These are phyloP conservation scores for Littorina saxatilis DNA, from an alignment of 1,140 invertebrate species.

Conservation along the genomic window DNA sequence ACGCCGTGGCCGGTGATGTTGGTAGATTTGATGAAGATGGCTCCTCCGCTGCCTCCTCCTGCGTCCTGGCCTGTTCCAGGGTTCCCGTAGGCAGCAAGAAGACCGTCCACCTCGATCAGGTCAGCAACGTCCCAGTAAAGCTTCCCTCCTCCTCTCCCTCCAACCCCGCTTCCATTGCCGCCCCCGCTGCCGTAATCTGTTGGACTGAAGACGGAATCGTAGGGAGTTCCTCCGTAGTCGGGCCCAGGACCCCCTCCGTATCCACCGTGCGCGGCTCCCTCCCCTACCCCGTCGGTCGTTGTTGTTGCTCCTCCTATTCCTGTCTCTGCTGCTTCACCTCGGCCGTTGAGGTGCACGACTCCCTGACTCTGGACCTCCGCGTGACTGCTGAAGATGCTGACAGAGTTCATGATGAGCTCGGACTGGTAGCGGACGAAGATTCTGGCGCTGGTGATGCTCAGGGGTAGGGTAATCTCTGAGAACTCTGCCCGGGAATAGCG, in stretches of 20 bases:
- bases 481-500: constrained; percentile 59
- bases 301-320: constrained; percentile 54
- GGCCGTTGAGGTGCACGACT: constrained; percentile 58
- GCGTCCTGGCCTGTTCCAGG: constrained; percentile 51
- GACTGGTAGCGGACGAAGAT: constrained; percentile 63
- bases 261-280: constrained; percentile 64
- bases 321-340: constrained; percentile 48
- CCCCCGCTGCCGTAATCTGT: constrained; percentile 60
- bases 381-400: constrained; percentile 56
- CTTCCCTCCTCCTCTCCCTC: constrained; percentile 61
- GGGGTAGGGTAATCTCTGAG: constrained; percentile 49
- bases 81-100: constrained; percentile 54
- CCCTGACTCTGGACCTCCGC: constrained; percentile 62
- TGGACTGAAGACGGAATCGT: constrained; percentile 61
- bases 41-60: constrained; percentile 65
- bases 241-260: constrained; percentile 62
- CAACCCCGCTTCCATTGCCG: constrained; percentile 57
- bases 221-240: constrained; percentile 62
- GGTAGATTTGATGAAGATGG: constrained; percentile 57
- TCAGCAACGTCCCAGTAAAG: constrained; percentile 60
- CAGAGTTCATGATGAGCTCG: constrained; percentile 60
- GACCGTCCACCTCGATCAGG: constrained; percentile 60
- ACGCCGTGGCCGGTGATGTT: constrained; percentile 68
- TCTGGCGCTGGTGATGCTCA: constrained; percentile 54
- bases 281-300: constrained; percentile 50